These are phyloP conservation scores for Tenthredo mesomela DNA, from an alignment of 2,888 invertebrate genomes.

Conservation along the genomic window DNA sequence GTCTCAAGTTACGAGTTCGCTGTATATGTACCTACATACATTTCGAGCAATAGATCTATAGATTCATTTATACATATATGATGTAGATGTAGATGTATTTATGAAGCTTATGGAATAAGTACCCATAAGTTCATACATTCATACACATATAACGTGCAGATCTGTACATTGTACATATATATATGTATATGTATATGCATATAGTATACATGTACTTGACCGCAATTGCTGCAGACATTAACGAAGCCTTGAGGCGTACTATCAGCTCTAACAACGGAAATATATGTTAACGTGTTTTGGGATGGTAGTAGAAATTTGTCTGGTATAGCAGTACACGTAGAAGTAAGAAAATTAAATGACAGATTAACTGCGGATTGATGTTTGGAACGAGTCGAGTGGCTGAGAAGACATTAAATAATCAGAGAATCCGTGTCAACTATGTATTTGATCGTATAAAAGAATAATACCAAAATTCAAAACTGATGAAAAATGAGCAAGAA, in stretches of 20 bases:
- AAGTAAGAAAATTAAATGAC: neutral
- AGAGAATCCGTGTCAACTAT: no score
- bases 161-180: neutral
- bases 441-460: neutral
- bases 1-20: slow-evolving; percentile 28
- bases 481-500: neutral
- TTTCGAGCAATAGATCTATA: neutral
- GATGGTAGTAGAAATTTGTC: neutral
- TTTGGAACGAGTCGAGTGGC: neutral
- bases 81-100: neutral
- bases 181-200: neutral
- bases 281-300: neutral
- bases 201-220: neutral
- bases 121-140: neutral
- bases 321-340: no score
- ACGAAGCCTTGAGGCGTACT: neutral
- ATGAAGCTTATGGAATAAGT: neutral
- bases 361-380: neutral
- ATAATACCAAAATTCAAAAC: neutral
- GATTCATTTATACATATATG: neutral
- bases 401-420: neutral
- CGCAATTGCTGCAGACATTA: slow-evolving; percentile 22
- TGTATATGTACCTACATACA: no score
- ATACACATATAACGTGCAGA: neutral
- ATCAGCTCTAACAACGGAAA: neutral